Evolutionary conservation across 2,888 invertebrate genomes (phyloP).

Genomic region (Dicranocentrus wangi): DNA sequence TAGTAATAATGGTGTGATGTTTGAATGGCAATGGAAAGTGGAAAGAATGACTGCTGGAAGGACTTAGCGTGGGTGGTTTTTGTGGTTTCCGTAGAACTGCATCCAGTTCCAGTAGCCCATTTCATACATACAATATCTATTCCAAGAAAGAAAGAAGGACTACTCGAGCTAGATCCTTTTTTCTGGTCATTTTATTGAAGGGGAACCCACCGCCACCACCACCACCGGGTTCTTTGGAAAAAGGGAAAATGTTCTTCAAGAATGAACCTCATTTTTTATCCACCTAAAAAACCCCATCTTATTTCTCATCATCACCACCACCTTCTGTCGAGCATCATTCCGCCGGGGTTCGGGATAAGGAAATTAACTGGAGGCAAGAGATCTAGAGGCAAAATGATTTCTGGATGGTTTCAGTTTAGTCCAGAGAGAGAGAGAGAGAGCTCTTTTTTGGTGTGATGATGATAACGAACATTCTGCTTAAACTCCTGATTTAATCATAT

Average conservation of each 20-base stretch:
- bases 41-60: constrained; percentile 45
- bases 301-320: constrained; percentile 27
- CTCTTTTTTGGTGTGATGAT: no score
- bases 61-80: constrained; percentile 62
- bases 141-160: neutral
- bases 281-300: constrained; percentile 27
- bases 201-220: no score
- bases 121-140: neutral
- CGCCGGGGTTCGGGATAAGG: neutral
- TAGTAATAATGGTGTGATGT: constrained; percentile 50
- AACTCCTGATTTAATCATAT: no score
- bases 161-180: no score
- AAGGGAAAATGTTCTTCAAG: neutral
- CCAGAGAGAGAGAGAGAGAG: no score
- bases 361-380: neutral
- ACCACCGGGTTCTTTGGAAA: no score
- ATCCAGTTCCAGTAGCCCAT: constrained; percentile 8
- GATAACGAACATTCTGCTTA: no score
- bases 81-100: constrained; percentile 61
- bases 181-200: constrained; percentile 38
- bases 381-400: neutral
- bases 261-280: constrained; percentile 38
- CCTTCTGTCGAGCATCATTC: constrained; percentile 8
- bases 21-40: constrained; percentile 48
- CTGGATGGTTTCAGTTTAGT: no score